Conservation (phyloP, 2,113 vertebrate species). For the Phasianus colchicus region DNA sequence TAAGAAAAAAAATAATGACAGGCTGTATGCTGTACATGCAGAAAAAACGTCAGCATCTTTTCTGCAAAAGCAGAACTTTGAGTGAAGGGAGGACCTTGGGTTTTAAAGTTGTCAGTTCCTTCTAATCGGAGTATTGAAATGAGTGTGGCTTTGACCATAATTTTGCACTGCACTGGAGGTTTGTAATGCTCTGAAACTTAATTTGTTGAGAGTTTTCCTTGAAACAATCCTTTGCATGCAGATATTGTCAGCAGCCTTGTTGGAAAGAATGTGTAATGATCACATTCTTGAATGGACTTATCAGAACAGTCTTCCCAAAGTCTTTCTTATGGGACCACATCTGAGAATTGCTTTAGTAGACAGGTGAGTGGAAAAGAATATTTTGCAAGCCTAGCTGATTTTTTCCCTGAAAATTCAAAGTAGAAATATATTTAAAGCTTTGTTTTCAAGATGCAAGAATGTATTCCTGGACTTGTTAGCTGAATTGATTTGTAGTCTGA, state of each 20-base stretch:
- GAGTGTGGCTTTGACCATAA: background rate
- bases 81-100: background rate
- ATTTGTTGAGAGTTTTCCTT: background rate
- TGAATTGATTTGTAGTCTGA: background rate
- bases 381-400: background rate
- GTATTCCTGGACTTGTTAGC: background rate
- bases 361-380: background rate
- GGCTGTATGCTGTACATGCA: background rate
- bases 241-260: no score
- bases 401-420: background rate
- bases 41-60: background rate
- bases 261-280: background rate
- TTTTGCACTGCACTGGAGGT: background rate
- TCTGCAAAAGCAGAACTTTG: background rate
- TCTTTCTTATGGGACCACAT: background rate
- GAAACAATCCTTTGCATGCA: background rate
- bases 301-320: background rate
- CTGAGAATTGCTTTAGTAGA: background rate
- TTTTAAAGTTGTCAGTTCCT: background rate
- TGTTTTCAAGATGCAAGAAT: background rate
- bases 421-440: background rate
- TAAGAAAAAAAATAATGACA: background rate
- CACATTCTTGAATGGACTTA: background rate
- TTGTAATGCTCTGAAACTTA: background rate
- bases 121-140: no score